A percentile compares a stretch with the other conserved stretches of the same genome.
Evolutionary conservation across 2,113 vertebrate species (phyloP).

Genomic region (Piprites chloris): DNA sequence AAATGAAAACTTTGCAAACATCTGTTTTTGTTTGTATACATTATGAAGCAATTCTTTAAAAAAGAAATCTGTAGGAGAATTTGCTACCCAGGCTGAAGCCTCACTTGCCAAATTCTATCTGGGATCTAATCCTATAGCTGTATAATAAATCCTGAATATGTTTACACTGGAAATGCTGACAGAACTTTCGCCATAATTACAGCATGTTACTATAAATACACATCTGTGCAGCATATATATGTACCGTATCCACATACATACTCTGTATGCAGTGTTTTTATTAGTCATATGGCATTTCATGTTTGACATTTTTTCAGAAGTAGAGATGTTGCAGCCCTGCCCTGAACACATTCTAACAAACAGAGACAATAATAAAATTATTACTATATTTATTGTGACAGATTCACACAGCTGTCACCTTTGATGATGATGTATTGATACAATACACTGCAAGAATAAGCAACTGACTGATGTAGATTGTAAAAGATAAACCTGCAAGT

Average conservation of each 20-base stretch:
- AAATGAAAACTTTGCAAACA: slow-evolving; percentile 28
- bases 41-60: not conserved
- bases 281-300: not conserved
- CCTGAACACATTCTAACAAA: not conserved
- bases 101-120: not conserved
- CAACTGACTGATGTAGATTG: not conserved
- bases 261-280: not conserved
- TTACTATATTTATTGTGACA: not conserved
- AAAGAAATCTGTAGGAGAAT: not conserved
- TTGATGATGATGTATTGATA: not conserved
- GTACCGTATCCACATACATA: not conserved
- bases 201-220: slow-evolving; percentile 25
- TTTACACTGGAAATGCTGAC: slow-evolving; percentile 44
- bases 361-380: not conserved
- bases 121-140: not conserved
- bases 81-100: not conserved
- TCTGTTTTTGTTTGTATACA: slow-evolving; percentile 17
- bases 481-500: not conserved
- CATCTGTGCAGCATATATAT: not conserved
- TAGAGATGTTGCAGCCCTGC: not conserved
- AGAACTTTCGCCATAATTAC: not conserved
- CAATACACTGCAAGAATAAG: not conserved
- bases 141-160: slow-evolving; percentile 36
- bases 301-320: not conserved
- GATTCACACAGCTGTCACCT: not conserved